phyloP scores from a whole-genome alignment of 2,888 invertebrate species.

The Laspeyria flexula region DNA sequence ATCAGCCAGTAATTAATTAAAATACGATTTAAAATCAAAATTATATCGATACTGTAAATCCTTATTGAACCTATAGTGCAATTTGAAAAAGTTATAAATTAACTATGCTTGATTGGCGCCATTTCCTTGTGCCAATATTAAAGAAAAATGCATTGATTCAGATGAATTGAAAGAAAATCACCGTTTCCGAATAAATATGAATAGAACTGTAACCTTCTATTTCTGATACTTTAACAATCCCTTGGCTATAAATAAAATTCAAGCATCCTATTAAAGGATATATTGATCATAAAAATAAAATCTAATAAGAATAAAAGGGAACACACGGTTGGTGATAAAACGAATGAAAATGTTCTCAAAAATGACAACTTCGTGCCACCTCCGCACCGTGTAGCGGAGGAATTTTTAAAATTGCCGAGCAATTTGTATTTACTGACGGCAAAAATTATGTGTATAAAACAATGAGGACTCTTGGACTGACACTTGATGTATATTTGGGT shows the following conservation, averaged over 20 bases:
- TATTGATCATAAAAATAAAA: constrained; percentile 51
- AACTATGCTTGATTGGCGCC: too few species aligned
- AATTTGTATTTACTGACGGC: constrained; percentile 57
- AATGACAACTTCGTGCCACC: constrained; percentile 52
- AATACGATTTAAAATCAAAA: too few species aligned
- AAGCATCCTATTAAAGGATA: constrained; percentile 26
- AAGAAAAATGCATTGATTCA: background rate
- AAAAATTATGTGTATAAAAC: constrained; percentile 52
- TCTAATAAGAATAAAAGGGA: constrained; percentile 60
- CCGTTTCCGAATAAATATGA: background rate
- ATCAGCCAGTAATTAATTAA: too few species aligned
- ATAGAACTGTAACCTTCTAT: background rate
- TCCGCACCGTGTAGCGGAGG: constrained; percentile 13
- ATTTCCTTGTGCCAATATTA: too few species aligned
- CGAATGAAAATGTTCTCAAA: constrained; percentile 61
- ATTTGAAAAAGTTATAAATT: too few species aligned
- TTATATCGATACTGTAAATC: too few species aligned
- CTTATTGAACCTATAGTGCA: too few species aligned
- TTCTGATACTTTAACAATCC: background rate
- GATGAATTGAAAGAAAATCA: background rate
- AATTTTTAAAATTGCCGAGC: constrained; percentile 50
- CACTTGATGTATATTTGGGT: background rate
- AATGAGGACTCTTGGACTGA: background rate
- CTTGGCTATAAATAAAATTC: constrained; percentile 31
- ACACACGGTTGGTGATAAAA: constrained; percentile 56